Evolutionary conservation across 2,888 invertebrate genomes (phyloP).

Genomic region (Andrena dorsata): DNA sequence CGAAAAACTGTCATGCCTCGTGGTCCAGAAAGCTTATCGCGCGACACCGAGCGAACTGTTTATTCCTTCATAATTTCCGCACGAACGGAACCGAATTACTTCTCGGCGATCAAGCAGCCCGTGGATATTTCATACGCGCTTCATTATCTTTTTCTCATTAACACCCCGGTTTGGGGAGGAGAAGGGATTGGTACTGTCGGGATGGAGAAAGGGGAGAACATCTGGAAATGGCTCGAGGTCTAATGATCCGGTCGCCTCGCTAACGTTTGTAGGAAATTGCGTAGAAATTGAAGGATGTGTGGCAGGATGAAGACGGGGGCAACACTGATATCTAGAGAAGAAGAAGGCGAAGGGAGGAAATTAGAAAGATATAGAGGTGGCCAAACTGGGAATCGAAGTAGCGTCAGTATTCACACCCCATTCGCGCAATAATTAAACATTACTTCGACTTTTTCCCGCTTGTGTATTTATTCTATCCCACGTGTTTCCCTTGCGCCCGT

Average conservation of each 20-base stretch:
- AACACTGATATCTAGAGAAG: constrained; percentile 68
- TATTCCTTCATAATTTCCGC: constrained; percentile 38
- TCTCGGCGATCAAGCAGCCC: constrained; percentile 41
- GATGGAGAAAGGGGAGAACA: too few species aligned
- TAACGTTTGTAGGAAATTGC: constrained; percentile 18
- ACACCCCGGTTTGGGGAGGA: constrained; percentile 15
- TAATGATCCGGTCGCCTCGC: constrained; percentile 2
- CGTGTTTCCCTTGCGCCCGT: background rate
- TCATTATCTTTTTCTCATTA: constrained; percentile 40
- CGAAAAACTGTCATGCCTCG: constrained; percentile 8
- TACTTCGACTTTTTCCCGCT: background rate
- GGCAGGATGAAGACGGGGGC: constrained; percentile 25
- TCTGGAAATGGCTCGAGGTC: background rate
- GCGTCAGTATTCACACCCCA: background rate
- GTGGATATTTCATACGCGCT: constrained; percentile 12
- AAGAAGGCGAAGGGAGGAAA: background rate
- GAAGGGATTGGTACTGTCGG: background rate
- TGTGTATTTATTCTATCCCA: background rate
- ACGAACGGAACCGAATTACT: constrained; percentile 42
- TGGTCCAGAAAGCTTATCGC: constrained; percentile 15
- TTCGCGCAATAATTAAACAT: background rate
- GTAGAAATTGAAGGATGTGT: constrained; percentile 11
- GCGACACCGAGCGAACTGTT: constrained; percentile 26
- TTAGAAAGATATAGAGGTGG: background rate
- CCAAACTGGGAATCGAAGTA: background rate